Conservation (phyloP, 2,888 invertebrate genomes). For the Lucinisca nassula region DNA sequence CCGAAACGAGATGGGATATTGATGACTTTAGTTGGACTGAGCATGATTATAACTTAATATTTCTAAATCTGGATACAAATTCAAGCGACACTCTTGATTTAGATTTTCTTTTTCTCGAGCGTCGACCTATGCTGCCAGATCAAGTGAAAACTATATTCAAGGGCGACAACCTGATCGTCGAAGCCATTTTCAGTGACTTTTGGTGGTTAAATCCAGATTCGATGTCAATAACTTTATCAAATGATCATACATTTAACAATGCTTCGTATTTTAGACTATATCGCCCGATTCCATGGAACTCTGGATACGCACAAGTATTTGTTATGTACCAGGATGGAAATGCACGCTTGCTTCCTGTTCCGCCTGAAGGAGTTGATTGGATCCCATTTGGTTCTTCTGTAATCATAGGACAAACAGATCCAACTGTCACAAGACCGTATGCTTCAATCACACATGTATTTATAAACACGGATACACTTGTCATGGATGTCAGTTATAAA, state of each 20-base stretch:
- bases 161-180: constrained; percentile 73
- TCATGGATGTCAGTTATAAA: constrained; percentile 71
- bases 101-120: constrained; percentile 66
- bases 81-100: constrained; percentile 54
- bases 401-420: constrained; percentile 77
- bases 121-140: constrained; percentile 74
- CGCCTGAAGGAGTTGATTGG: constrained; percentile 79
- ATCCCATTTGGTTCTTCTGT: constrained; percentile 81
- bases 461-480: constrained; percentile 61
- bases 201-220: constrained; percentile 79
- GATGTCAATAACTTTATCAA: constrained; percentile 71
- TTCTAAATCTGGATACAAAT: constrained; percentile 63
- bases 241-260: constrained; percentile 59
- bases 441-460: constrained; percentile 71
- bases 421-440: constrained; percentile 73
- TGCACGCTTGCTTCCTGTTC: constrained; percentile 74
- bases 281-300: constrained; percentile 73
- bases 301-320: constrained; percentile 76
- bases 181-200: constrained; percentile 76
- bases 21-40: constrained; percentile 79
- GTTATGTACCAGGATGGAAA: constrained; percentile 81
- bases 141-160: constrained; percentile 63
- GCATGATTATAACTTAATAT: constrained; percentile 65
- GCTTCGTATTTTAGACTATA: constrained; percentile 77
- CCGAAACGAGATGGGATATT: constrained; percentile 66